Conservation (phyloP, 2,113 vertebrate genomes). For the Thalassoma bifasciatum region DNA sequence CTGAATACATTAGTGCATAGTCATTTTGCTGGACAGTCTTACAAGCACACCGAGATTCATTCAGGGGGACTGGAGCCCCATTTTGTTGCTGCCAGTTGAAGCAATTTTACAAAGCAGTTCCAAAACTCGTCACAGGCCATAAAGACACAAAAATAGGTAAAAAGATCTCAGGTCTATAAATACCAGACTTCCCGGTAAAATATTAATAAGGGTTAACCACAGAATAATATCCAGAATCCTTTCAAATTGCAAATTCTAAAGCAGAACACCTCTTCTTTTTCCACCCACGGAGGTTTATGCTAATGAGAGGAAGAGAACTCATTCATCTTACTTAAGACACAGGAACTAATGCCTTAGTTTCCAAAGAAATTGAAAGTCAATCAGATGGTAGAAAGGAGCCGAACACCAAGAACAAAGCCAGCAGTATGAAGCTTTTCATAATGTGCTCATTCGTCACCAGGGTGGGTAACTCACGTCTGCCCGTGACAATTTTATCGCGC, state of each 20-base stretch:
- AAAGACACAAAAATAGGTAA: too few species aligned
- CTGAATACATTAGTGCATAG: too few species aligned
- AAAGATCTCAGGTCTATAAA: too few species aligned
- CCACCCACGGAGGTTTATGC: conserved; percentile 14
- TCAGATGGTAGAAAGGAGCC: conserved; percentile 32
- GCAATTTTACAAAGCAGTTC: too few species aligned
- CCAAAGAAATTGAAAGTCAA: conserved; percentile 54
- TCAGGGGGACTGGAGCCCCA: too few species aligned
- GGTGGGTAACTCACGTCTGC: conserved; percentile 3
- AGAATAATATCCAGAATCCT: background rate
- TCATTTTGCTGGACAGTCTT: too few species aligned
- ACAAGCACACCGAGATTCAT: too few species aligned
- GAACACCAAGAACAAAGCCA: conserved; percentile 33
- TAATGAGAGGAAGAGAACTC: conserved; percentile 12
- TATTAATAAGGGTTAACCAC: background rate
- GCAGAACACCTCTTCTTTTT: background rate
- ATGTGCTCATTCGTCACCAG: conserved; percentile 54
- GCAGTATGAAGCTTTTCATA: conserved; percentile 35
- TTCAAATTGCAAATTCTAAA: background rate
- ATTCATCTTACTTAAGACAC: conserved; percentile 52
- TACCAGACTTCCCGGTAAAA: background rate
- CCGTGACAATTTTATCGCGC: conserved; percentile 20
- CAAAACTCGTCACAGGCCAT: too few species aligned
- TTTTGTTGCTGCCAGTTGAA: too few species aligned
- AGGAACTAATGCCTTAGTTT: conserved; percentile 47